These are phyloP conservation scores for Bedellia somnulentella DNA, from an alignment of 2,888 invertebrate species.

Conservation along the genomic window DNA sequence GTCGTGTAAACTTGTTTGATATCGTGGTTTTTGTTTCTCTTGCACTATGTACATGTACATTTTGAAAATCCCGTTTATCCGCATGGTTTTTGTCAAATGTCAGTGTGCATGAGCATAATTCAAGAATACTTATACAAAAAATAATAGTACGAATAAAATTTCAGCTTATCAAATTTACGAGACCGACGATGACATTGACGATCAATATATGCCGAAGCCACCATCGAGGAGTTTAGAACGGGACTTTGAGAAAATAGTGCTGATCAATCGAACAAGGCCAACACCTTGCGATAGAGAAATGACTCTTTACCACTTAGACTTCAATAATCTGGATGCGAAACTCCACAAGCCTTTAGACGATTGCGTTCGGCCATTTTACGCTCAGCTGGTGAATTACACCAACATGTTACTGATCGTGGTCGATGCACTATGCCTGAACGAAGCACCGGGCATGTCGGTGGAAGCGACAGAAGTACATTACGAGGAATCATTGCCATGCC, in stretches of 20 bases:
- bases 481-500: conserved; percentile 65
- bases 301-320: conserved; percentile 56
- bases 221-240: conserved; percentile 50
- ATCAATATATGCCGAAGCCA: conserved; percentile 35
- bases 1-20: too few species aligned
- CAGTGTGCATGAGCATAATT: too few species aligned
- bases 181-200: conserved; percentile 51
- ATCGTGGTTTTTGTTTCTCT: too few species aligned
- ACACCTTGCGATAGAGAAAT: conserved; percentile 83
- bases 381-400: conserved; percentile 72
- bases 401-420: conserved; percentile 79
- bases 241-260: conserved; percentile 65
- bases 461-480: conserved; percentile 52
- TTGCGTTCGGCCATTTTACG: conserved; percentile 67
- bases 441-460: conserved; percentile 36
- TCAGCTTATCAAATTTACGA: conserved; percentile 45
- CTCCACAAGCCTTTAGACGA: conserved; percentile 40
- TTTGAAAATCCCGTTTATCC: too few species aligned
- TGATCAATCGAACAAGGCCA: conserved; percentile 76
- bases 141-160: too few species aligned
- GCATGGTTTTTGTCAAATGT: too few species aligned
- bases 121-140: too few species aligned
- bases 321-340: conserved; percentile 48
- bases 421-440: conserved; percentile 64
- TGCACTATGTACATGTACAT: too few species aligned